Percentiles rank a stretch among this genome's conserved stretches.
phyloP scores from a whole-genome alignment of 2,113 vertebrate genomes.

The Monarcha castaneiventris region DNA sequence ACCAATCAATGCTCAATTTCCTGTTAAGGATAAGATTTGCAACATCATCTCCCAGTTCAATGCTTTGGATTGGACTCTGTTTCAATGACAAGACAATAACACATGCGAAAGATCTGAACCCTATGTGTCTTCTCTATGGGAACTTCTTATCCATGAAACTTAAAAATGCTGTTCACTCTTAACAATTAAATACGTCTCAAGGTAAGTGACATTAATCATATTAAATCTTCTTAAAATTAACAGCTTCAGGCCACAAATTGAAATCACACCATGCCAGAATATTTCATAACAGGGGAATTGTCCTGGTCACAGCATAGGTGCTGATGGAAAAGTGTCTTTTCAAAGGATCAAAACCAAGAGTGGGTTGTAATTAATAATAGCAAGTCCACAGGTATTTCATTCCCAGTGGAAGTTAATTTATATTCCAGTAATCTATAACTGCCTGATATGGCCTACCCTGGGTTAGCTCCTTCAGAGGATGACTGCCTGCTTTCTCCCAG shows the following conservation, averaged over 20 bases:
- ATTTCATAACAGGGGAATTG: neutral
- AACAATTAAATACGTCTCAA: neutral
- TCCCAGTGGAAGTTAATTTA: neutral
- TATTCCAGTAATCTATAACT: neutral
- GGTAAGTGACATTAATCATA: neutral
- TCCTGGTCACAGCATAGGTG: neutral
- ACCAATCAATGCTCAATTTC: neutral
- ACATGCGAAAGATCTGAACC: neutral
- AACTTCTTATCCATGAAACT: neutral
- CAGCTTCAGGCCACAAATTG: neutral
- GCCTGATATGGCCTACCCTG: neutral
- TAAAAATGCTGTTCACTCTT: neutral
- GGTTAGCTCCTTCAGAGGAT: neutral
- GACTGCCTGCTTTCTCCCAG: neutral
- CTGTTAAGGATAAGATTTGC: neutral
- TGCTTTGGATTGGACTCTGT: neutral
- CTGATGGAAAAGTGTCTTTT: neutral
- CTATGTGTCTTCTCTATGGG: neutral
- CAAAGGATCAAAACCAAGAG: neutral
- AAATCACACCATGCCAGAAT: neutral
- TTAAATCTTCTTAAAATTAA: neutral
- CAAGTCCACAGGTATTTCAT: neutral
- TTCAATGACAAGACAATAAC: neutral
- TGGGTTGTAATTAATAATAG: neutral
- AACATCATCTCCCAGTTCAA: neutral